phyloP scores from a whole-genome alignment of 2,888 invertebrate species.

The Octonoba sinensis region DNA sequence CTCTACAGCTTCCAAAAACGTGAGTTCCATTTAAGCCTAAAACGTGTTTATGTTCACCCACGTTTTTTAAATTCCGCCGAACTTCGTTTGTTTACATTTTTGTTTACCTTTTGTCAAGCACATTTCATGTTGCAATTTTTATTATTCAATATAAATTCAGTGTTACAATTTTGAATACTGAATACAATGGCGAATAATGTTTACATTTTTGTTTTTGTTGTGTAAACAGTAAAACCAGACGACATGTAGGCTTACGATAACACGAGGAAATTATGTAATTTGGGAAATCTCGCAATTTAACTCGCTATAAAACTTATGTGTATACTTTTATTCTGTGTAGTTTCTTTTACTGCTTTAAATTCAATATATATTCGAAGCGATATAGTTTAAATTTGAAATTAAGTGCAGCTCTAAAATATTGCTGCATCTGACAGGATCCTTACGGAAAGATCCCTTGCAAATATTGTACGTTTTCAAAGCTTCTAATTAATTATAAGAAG shows the following conservation, averaged over 20 bases:
- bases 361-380: too few species aligned
- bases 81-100: conserved; percentile 58
- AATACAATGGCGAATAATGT: neutral
- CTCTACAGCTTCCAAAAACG: conserved; percentile 92
- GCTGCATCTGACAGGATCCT: too few species aligned
- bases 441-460: too few species aligned
- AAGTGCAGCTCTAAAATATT: too few species aligned
- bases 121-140: neutral
- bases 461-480: too few species aligned
- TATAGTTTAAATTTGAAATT: too few species aligned
- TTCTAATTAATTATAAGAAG: too few species aligned
- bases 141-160: neutral
- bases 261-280: too few species aligned
- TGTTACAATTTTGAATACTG: neutral
- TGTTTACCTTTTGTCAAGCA: conserved; percentile 20
- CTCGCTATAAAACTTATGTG: too few species aligned
- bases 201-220: conserved; percentile 1
- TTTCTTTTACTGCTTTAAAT: too few species aligned
- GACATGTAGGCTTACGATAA: conserved; percentile 19
- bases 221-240: conserved; percentile 9
- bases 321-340: too few species aligned
- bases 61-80: conserved; percentile 37
- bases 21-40: conserved; percentile 74
- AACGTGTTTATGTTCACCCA: conserved; percentile 57
- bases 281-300: too few species aligned